phyloP scores from a whole-genome alignment of 2,888 invertebrate species.

The Athalia cordata region DNA sequence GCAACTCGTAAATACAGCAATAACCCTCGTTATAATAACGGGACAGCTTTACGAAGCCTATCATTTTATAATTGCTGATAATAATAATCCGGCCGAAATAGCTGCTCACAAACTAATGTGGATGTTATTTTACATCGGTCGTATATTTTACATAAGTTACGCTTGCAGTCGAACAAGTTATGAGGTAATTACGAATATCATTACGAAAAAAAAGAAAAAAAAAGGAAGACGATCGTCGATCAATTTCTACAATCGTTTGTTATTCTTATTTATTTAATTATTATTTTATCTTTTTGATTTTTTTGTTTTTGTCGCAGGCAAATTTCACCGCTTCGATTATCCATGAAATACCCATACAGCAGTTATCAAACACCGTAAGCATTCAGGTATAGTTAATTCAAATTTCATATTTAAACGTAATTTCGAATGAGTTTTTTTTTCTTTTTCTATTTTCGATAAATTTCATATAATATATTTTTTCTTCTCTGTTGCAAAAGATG shows the following conservation, averaged over 20 bases:
- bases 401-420: background rate
- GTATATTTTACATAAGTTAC: slow-evolving; percentile 16
- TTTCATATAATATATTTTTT: background rate
- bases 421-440: too few species aligned
- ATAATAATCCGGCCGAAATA: background rate
- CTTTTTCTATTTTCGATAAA: background rate
- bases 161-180: slow-evolving; percentile 26
- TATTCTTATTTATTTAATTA: background rate
- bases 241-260: background rate
- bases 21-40: slow-evolving; percentile 26
- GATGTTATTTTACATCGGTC: slow-evolving; percentile 17
- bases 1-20: slow-evolving; percentile 6
- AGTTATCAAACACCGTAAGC: background rate
- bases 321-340: slow-evolving; percentile 16
- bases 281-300: background rate
- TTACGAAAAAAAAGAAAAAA: background rate
- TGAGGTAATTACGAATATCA: slow-evolving; percentile 9
- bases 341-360: slow-evolving; percentile 17
- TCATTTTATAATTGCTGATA: background rate
- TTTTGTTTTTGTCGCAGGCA: background rate
- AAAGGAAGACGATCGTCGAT: background rate
- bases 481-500: slow-evolving; percentile 1
- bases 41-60: slow-evolving; percentile 34
- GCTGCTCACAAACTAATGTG: slow-evolving; percentile 4
- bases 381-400: slow-evolving; percentile 1